Percentiles rank a stretch among this genome's conserved stretches.
Conservation (phyloP, 2,888 invertebrate genomes). For the Campaea margaritaria region DNA sequence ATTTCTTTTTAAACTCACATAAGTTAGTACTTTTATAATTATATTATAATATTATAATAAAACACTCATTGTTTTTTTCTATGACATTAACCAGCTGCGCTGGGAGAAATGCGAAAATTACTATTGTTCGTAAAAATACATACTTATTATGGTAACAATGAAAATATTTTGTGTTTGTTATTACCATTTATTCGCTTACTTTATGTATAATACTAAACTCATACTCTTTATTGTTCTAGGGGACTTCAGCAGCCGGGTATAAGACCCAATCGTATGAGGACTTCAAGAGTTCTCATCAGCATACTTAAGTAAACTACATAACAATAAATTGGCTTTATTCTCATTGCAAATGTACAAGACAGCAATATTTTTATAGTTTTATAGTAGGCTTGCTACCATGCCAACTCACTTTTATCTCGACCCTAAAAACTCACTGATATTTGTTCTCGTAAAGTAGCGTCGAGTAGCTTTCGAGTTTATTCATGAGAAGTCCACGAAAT, state of each 20-base stretch:
- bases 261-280: slow-evolving; percentile 22
- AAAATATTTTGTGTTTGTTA: slow-evolving; percentile 13
- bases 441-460: slow-evolving; percentile 52
- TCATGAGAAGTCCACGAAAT: slow-evolving; percentile 22
- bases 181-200: slow-evolving; percentile 17
- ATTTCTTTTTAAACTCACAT: slow-evolving; percentile 2
- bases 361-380: slow-evolving; percentile 61
- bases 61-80: not conserved
- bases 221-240: slow-evolving; percentile 33
- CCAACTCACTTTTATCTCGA: slow-evolving; percentile 58
- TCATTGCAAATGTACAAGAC: slow-evolving; percentile 51
- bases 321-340: slow-evolving; percentile 53
- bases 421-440: slow-evolving; percentile 51
- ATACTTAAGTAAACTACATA: slow-evolving; percentile 43
- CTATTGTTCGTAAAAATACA: slow-evolving; percentile 2
- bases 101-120: not conserved
- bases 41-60: too few relatives aligned
- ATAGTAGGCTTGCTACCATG: slow-evolving; percentile 55
- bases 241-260: slow-evolving; percentile 17
- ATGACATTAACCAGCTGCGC: not conserved
- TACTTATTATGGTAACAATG: slow-evolving; percentile 3
- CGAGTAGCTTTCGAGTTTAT: slow-evolving; percentile 33
- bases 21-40: too few relatives aligned
- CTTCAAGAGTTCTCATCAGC: slow-evolving; percentile 40
- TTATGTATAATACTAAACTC: slow-evolving; percentile 30